These are phyloP conservation scores for Stictocephala bisonia DNA, from an alignment of 2,888 invertebrate genomes.

Conservation along the genomic window DNA sequence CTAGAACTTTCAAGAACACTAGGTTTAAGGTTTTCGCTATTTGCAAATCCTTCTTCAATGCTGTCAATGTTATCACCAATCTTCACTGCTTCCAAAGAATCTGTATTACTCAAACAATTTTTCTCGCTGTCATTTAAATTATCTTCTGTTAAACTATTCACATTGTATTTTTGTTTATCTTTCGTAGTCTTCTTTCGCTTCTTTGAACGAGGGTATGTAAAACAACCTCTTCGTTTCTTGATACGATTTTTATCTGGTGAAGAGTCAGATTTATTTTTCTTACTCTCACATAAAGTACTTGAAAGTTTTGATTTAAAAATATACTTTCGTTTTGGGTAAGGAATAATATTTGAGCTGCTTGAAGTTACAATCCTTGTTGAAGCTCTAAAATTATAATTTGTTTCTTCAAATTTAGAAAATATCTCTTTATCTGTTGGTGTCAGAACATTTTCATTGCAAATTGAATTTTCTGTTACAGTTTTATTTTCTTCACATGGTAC, in stretches of 20 bases:
- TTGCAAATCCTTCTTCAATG: no score
- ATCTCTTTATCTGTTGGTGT: not conserved
- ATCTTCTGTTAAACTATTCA: not conserved
- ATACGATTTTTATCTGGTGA: not conserved
- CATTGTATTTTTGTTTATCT: conserved; percentile 21
- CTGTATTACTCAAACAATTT: no score
- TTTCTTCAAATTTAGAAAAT: conserved; percentile 32
- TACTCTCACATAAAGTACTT: not conserved
- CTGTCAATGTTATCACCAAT: no score
- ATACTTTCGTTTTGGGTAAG: conserved; percentile 30
- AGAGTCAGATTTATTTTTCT: not conserved
- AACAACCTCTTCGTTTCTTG: conserved; percentile 19
- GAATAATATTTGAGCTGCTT: conserved; percentile 32
- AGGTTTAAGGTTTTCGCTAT: no score
- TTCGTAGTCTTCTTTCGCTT: conserved; percentile 15
- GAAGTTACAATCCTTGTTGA: conserved; percentile 31
- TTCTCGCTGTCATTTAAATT: conserved; percentile 7
- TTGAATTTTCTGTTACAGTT: no score
- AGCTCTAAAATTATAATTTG: conserved; percentile 29
- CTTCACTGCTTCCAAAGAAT: no score
- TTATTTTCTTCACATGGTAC: no score
- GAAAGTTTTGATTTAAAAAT: conserved; percentile 4
- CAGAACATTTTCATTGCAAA: not conserved
- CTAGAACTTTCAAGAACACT: no score
- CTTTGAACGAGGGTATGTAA: conserved; percentile 21